Evolutionary conservation across 1,140 invertebrate genomes (phyloP), one percentile per base, ranked within the genome.

Genomic region (Xylocopa sonorina): DNA sequence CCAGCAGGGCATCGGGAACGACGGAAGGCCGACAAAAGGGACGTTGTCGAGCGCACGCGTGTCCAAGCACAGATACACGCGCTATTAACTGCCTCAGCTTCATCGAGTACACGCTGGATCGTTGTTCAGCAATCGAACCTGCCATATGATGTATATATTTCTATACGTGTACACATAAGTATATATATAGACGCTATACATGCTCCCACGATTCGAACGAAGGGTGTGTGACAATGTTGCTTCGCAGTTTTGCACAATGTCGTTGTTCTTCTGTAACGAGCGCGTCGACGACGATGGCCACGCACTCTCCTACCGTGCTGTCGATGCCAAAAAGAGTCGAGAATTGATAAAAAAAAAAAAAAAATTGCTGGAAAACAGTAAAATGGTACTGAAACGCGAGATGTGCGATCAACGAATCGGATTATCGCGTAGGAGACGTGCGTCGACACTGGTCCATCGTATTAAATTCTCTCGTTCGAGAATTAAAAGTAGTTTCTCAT

Each of bases 91-190:
- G 48, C 48, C 60, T 72, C 66, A 24, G 38, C 57, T 85, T 74
- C 38, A 34, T 68, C 41, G 21, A 78, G 64, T 21, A 24, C 34
- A 67, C 48, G 53, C 46, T 83, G 55, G 29, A 80, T 51, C 43
- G 41, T 72, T 72, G 32, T 69, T 76, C 74, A 85, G 67, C 62
- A 76, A 80, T 75, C 58, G 55, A 86, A 82, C 75, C 83, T 86
- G 83, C 84, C 83, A 86, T 84, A 82, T 18, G 41, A 74, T 80
- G 51, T 62, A 50, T 41, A 62, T 62, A 78, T 71, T 50, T 69
- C 34, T 77, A 69, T 50, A 41, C 41, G 34, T 60, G 60, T 48
- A 60, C 12, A 46, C 69, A 58, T 24, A 68, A 34, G 51, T 63
- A 53, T 12, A 74, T 41, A 63, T 27, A 68, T 34, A 67, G 27